Evolutionary conservation across 2,113 vertebrate genomes (phyloP), one percentile per base, ranked within the genome.

Genomic region (Hassar affinis): DNA sequence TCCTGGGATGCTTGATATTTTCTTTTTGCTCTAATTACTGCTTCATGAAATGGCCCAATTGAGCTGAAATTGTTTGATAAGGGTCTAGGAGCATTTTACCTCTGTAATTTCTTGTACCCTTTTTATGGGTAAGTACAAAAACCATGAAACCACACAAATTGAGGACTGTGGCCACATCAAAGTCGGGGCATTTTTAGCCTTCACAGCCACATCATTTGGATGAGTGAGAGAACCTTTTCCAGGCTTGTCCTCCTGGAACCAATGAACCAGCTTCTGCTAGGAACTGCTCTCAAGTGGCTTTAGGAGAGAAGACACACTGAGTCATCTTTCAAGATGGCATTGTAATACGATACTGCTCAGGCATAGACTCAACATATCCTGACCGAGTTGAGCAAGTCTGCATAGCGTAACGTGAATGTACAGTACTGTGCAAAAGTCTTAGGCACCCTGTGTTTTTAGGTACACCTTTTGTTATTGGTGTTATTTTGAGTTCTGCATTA

Each of bases 41-140:
- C 90, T 85, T 92, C 81, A 62, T 77, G 62, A 89, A 93, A 91
- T 79, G 83, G 85, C 89, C 89, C 90, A 90, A 88, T 90, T 59
- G 79, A 88, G 91, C 86, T 72, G 80, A 86, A 92, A 90, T 88
- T 87, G 89, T 91, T 90, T 91, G 91, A 91, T 92, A 90, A 91
- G 87, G 88, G 84, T 90, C 89, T 87, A 80, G 84, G 83, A 82
- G 87, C 59, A 79, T 45, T 87, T 89, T 90, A 90, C 90, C 89
- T 92, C 92, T 92, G 89, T 92, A 93, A 94, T 92, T 92, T 93
- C 88, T 91, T 88, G 91, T 90, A 74, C 89, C 89, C 90, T 87
- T 91, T 87, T 88, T 84, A 69, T 84, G 83, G 87, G 90, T 90
- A 91, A 84, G 88, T 83, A 86, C 88, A 80, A 86, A 92, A 91